phyloP scores from a whole-genome alignment of 2,113 vertebrate genomes.

The Seriola dumerili region DNA sequence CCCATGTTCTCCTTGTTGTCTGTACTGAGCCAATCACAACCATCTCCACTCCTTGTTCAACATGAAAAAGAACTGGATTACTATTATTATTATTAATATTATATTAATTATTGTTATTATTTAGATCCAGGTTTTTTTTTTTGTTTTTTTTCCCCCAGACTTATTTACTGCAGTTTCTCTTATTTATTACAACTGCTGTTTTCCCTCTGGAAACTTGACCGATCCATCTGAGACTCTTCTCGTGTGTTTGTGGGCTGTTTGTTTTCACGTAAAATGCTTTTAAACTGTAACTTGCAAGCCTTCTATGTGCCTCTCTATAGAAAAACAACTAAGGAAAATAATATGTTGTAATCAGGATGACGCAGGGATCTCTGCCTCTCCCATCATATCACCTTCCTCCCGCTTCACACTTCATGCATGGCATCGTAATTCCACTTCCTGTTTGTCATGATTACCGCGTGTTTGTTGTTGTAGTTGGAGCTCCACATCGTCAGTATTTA shows the following conservation, averaged over 20 bases:
- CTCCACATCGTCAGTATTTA: not conserved
- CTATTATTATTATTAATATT: slow-evolving; percentile 83
- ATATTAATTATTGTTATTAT: slow-evolving; percentile 72
- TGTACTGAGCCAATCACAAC: slow-evolving; percentile 82
- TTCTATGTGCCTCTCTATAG: slow-evolving; percentile 68
- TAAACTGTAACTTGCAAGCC: slow-evolving; percentile 56
- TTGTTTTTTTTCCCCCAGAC: slow-evolving; percentile 24
- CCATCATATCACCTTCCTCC: slow-evolving; percentile 5
- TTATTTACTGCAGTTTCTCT: slow-evolving; percentile 79
- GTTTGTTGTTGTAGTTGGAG: slow-evolving; percentile 8
- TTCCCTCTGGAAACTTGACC: slow-evolving; percentile 76
- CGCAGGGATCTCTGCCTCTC: slow-evolving; percentile 25
- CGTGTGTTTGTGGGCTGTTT: slow-evolving; percentile 19
- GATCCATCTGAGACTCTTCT: slow-evolving; percentile 54
- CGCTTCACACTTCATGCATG: slow-evolving; percentile 8
- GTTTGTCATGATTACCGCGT: not conserved
- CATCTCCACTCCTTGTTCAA: slow-evolving; percentile 80
- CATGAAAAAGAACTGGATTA: slow-evolving; percentile 85
- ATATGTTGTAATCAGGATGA: slow-evolving; percentile 5
- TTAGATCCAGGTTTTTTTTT: slow-evolving; percentile 47
- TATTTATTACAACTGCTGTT: slow-evolving; percentile 85
- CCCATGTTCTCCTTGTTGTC: slow-evolving; percentile 72
- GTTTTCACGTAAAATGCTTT: slow-evolving; percentile 55
- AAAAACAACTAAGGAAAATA: slow-evolving; percentile 5
- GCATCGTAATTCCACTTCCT: slow-evolving; percentile 1